Evolutionary conservation across 2,113 vertebrate species (phyloP).

Genomic region (Hippocampus comes): DNA sequence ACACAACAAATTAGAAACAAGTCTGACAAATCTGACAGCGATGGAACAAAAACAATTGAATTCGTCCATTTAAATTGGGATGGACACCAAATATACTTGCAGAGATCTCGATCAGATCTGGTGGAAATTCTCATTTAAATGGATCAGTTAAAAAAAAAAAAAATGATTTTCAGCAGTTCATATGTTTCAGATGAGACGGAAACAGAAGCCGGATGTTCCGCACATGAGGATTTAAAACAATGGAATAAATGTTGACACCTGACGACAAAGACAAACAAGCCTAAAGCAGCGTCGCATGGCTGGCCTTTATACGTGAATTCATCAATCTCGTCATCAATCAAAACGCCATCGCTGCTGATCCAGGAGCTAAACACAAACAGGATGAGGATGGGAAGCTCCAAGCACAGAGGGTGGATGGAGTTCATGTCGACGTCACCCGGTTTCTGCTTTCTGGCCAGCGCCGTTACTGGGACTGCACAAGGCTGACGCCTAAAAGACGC

Average conservation of each 20-base stretch:
- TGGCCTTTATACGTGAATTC: constrained; percentile 1
- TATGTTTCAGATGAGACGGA: constrained; percentile 15
- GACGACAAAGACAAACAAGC: constrained; percentile 36
- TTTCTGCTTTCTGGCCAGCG: constrained; percentile 9
- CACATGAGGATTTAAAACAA: background rate
- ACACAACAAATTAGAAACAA: background rate
- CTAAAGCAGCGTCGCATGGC: constrained; percentile 50
- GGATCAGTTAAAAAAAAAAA: too few relatives aligned
- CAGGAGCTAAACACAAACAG: constrained; percentile 57
- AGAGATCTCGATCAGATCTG: too few relatives aligned
- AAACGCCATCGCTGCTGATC: constrained; percentile 42
- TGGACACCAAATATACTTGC: background rate
- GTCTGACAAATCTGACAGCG: background rate
- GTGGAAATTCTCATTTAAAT: too few relatives aligned
- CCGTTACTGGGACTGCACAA: constrained; percentile 17
- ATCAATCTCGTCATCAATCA: constrained; percentile 7
- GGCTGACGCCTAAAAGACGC: constrained; percentile 30
- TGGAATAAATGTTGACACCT: constrained; percentile 54
- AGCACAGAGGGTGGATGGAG: constrained; percentile 18
- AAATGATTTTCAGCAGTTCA: background rate
- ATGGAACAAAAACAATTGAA: background rate
- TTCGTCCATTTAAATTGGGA: background rate
- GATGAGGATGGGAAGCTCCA: constrained; percentile 7
- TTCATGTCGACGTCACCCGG: constrained; percentile 23
- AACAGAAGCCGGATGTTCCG: constrained; percentile 23